phyloP scores from a whole-genome alignment of 1,140 invertebrate species.

The Drosophila athabasca region DNA sequence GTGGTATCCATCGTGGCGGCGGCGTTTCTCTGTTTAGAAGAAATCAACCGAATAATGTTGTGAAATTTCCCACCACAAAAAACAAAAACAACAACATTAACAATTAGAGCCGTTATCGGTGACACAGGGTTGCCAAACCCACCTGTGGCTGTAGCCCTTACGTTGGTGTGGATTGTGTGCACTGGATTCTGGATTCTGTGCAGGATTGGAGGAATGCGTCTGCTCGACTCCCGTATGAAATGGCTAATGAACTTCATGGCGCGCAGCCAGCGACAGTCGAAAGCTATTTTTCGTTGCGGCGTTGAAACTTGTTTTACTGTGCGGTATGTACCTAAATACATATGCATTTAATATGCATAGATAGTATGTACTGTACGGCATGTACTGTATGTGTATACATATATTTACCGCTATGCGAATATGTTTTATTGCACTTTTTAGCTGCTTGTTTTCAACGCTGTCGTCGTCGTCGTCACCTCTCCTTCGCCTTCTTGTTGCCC shows the following conservation, averaged over 20 bases:
- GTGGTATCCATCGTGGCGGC: constrained; percentile 84
- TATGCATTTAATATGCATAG: too few relatives aligned
- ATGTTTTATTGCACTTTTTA: constrained; percentile 38
- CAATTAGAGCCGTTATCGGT: constrained; percentile 26
- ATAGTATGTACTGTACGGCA: too few relatives aligned
- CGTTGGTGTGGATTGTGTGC: constrained; percentile 2
- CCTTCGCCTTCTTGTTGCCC: constrained; percentile 23
- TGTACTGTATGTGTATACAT: not conserved
- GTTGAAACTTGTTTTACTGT: constrained; percentile 67
- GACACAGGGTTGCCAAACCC: constrained; percentile 47
- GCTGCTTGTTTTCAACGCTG: constrained; percentile 46
- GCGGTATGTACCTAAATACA: constrained; percentile 13
- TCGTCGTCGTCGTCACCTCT: constrained; percentile 33
- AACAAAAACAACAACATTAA: constrained; percentile 4
- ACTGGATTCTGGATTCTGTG: constrained; percentile 19
- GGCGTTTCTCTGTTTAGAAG: constrained; percentile 4
- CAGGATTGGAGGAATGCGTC: constrained; percentile 44
- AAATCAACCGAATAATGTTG: constrained; percentile 30
- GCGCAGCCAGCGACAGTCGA: constrained; percentile 23
- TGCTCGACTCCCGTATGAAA: constrained; percentile 54
- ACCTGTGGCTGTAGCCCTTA: constrained; percentile 16
- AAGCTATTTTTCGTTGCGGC: constrained; percentile 18
- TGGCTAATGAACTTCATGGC: constrained; percentile 72
- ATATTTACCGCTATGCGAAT: not conserved
- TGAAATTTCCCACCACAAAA: constrained; percentile 42